Percentiles rank a stretch among this genome's conserved stretches.
Conservation (phyloP, 2,113 vertebrate species). For the Ciconia stormi region DNA sequence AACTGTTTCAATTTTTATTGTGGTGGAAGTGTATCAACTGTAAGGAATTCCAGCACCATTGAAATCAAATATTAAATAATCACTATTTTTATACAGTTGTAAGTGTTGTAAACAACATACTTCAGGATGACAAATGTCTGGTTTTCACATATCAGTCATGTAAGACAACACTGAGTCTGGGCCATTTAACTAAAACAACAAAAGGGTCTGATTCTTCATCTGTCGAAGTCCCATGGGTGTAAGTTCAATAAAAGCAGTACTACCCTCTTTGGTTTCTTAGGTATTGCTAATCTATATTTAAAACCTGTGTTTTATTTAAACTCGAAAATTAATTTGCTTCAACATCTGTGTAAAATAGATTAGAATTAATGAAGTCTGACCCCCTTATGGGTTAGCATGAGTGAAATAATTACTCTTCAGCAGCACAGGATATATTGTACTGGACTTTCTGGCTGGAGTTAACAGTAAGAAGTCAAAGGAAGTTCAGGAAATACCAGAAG, state of each 20-base stretch:
- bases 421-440: background rate
- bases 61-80: background rate
- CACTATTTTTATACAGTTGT: background rate
- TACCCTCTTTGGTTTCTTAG: background rate
- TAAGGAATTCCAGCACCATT: background rate
- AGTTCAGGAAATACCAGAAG: conserved; percentile 29
- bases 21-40: background rate
- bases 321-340: conserved; percentile 54
- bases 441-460: conserved; percentile 21
- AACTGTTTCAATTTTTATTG: background rate
- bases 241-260: background rate
- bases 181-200: background rate
- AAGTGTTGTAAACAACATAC: background rate
- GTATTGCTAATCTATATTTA: conserved; percentile 48
- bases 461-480: background rate
- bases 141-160: background rate
- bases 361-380: conserved; percentile 65
- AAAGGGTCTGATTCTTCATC: background rate
- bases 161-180: background rate
- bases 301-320: conserved; percentile 56
- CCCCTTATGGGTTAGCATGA: conserved; percentile 28
- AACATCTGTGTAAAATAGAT: conserved; percentile 30
- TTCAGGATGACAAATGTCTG: background rate
- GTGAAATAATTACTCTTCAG: conserved; percentile 44
- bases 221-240: background rate